Base-by-base conservation (phyloP, 1,140 invertebrate species). In the Drosophila sp. region DNA sequence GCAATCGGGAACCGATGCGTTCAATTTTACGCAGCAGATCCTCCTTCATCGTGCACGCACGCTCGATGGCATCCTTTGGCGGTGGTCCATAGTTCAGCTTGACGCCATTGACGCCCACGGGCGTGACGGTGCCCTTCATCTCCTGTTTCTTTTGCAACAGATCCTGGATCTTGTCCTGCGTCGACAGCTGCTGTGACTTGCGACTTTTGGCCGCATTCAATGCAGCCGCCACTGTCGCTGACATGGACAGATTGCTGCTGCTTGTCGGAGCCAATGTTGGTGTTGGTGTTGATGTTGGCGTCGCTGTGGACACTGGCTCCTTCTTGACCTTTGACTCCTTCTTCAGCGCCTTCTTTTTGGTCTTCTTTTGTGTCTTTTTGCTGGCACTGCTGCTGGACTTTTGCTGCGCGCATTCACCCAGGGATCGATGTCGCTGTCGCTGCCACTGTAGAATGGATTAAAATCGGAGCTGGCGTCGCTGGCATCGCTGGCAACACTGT, bases 21-120 rank as follows among this genome's bases (percentile, higher is more conserved):
- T 99, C 98, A 36, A 99, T 96, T 89, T 96, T 95, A 0, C 94
- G 93, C 48, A 99, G 92, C 21, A 99, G 93, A 75, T 99, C 96
- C 75, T 97, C 96, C 92, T 99, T 99, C 96, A 99, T 98, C 73
- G 93, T 94, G 91, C 96, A 97, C 0, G 97, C 97, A 14, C 95
- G 94, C 81, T 98, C 96, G 50, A 97, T 96, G 5, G 96, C 96
- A 72, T 96, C 96, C 76, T 95, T 94, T 0, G 96, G 95, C 29
- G 96, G 96, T 8, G 95, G 93, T 6, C 92, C 91, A 43, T 90
- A 81, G 89, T 92, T 71, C 78, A 92, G 61, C 80, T 93, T 69
- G 34, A 91, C 78, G 69, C 93, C 91, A 72, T 91, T 91, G 0
- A 89, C 82, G 13, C 90, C 90, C 9, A 90, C 70, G 9, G 84